Conservation (phyloP, 2,888 invertebrate species). For the Norana najaformis region DNA sequence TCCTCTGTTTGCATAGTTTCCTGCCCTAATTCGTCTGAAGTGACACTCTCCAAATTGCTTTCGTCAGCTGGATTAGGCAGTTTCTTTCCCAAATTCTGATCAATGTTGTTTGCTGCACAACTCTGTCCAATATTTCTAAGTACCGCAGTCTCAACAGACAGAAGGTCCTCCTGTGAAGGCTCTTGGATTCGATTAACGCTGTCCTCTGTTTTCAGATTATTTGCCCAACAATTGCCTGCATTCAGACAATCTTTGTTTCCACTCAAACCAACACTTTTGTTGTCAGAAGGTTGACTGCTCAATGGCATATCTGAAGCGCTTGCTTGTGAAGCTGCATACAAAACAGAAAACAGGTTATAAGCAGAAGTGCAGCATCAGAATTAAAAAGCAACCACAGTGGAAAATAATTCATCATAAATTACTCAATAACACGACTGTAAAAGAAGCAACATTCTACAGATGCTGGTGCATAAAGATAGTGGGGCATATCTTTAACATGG, state of each 20-base stretch:
- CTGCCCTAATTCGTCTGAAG: neutral
- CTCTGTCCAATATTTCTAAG: neutral
- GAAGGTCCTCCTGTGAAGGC: neutral
- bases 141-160: neutral
- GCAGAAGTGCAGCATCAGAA: neutral
- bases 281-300: neutral
- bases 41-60: neutral
- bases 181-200: neutral
- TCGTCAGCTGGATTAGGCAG: neutral
- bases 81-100: neutral
- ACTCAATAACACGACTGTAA: neutral
- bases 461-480: too few relatives aligned
- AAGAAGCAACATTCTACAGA: too few relatives aligned
- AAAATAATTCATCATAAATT: neutral
- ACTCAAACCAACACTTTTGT: neutral
- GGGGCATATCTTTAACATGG: too few relatives aligned
- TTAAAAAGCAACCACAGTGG: neutral
- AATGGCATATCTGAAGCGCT: neutral
- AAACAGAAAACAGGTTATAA: neutral
- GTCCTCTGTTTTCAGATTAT: neutral
- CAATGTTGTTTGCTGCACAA: neutral
- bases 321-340: neutral
- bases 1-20: neutral
- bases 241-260: constrained; percentile 13
- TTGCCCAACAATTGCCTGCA: neutral